Conservation (phyloP, 2,888 invertebrate species). For the Stenodera caucasica region DNA sequence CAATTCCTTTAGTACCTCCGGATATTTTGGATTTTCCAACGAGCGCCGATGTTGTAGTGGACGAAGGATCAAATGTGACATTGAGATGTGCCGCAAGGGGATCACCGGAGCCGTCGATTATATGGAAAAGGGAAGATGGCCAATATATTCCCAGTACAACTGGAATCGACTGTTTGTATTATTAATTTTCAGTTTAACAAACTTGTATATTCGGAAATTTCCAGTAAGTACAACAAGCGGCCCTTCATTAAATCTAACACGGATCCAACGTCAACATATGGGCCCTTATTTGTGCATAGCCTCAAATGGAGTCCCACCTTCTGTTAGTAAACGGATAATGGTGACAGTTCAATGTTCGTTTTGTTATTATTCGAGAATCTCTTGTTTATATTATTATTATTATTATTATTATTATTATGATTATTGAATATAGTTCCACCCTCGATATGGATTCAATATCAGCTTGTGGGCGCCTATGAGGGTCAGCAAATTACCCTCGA, state of each 20-base stretch:
- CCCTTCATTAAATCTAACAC: slow-evolving; percentile 67
- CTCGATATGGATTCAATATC: slow-evolving; percentile 81
- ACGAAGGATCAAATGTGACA: slow-evolving; percentile 84
- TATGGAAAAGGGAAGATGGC: slow-evolving; percentile 83
- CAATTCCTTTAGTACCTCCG: slow-evolving; percentile 68
- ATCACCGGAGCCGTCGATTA: slow-evolving; percentile 84
- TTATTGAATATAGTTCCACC: slow-evolving; percentile 69
- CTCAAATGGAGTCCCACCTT: slow-evolving; percentile 82
- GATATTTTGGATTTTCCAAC: slow-evolving; percentile 81
- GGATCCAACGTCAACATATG: slow-evolving; percentile 76
- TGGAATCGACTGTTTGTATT: slow-evolving; percentile 66
- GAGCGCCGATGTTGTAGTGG: slow-evolving; percentile 80
- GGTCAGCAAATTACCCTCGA: slow-evolving; percentile 76
- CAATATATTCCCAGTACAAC: slow-evolving; percentile 71
- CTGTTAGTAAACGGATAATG: slow-evolving; percentile 86
- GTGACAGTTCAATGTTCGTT: slow-evolving; percentile 77
- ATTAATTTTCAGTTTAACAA: no score
- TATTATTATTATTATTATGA: no score
- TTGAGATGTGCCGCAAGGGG: slow-evolving; percentile 86
- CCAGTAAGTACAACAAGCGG: slow-evolving; percentile 69
- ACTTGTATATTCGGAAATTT: slow-evolving; percentile 40
- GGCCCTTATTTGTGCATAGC: slow-evolving; percentile 82
- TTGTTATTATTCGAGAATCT: no score
- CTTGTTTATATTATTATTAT: no score
- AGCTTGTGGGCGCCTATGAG: slow-evolving; percentile 77